Conservation (phyloP, 2,888 invertebrate genomes). For the Exephanes ischioxanthus region DNA sequence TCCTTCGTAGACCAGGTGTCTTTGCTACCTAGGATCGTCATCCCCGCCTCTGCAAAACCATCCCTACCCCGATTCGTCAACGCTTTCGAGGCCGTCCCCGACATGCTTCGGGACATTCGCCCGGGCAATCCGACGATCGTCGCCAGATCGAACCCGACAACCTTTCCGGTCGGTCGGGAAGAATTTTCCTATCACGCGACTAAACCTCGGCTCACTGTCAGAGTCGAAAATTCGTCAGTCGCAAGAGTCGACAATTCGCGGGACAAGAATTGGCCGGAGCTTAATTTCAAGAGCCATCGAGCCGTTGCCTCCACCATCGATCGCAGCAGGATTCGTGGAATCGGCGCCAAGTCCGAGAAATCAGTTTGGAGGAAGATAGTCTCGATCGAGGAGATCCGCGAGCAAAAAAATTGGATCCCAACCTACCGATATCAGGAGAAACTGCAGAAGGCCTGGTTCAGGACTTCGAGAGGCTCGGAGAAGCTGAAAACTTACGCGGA, state of each 20-base stretch:
- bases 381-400: neutral
- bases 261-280: conserved; percentile 35
- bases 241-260: neutral
- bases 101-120: conserved; percentile 54
- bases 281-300: conserved; percentile 23
- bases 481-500: conserved; percentile 59
- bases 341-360: neutral
- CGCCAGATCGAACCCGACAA: conserved; percentile 21
- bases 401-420: neutral
- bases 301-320: neutral
- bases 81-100: conserved; percentile 63
- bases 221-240: neutral
- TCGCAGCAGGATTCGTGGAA: neutral
- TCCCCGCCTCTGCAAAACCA: conserved; percentile 41
- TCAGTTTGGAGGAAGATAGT: conserved; percentile 18
- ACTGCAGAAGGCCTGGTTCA: neutral
- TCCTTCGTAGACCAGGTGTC: conserved; percentile 24
- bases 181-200: conserved; percentile 59
- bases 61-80: conserved; percentile 48
- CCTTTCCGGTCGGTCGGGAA: conserved; percentile 29
- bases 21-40: conserved; percentile 13
- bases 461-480: neutral
- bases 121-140: conserved; percentile 27
- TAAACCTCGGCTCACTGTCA: conserved; percentile 12
- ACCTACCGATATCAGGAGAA: conserved; percentile 11